Conservation (phyloP, 2,888 invertebrate genomes). For the Rhagophthalmus giganteus region DNA sequence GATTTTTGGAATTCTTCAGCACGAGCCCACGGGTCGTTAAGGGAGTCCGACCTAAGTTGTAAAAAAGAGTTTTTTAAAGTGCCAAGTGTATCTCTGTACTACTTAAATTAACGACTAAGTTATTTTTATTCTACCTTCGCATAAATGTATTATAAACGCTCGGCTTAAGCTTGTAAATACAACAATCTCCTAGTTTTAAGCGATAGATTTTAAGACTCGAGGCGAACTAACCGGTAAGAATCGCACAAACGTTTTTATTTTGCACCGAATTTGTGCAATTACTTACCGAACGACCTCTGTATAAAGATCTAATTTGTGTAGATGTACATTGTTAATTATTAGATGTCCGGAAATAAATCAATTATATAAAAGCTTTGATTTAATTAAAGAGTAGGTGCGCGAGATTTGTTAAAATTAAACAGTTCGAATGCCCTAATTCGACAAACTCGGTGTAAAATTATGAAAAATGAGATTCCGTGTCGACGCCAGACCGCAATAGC, state of each 20-base stretch:
- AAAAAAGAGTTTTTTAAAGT: slow-evolving; percentile 20
- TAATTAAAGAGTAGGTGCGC: slow-evolving; percentile 1
- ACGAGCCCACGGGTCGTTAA: not conserved
- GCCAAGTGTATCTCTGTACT: slow-evolving; percentile 25
- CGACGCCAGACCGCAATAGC: slow-evolving; percentile 28
- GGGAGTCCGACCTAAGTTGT: slow-evolving; percentile 1
- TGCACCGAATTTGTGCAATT: slow-evolving; percentile 1
- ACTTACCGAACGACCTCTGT: slow-evolving; percentile 12
- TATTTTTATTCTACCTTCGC: slow-evolving; percentile 24
- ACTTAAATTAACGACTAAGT: slow-evolving; percentile 15
- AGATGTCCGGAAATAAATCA: slow-evolving; percentile 52
- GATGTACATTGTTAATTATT: slow-evolving; percentile 55
- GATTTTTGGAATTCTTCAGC: slow-evolving; percentile 6
- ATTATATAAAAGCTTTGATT: slow-evolving; percentile 31
- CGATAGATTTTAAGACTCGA: slow-evolving; percentile 3
- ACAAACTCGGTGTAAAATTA: slow-evolving; percentile 17
- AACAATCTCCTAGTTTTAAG: slow-evolving; percentile 15
- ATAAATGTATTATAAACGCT: slow-evolving; percentile 26
- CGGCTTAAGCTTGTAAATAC: slow-evolving; percentile 26
- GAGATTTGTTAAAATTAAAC: not conserved
- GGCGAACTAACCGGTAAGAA: slow-evolving; percentile 1
- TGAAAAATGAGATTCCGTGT: slow-evolving; percentile 24
- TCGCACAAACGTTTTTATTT: not conserved
- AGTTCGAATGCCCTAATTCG: slow-evolving; percentile 1
- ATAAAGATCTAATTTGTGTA: slow-evolving; percentile 36